These are phyloP conservation scores for Cyprinella venusta DNA, from an alignment of 2,797 vertebrate species.

Conservation along the genomic window DNA sequence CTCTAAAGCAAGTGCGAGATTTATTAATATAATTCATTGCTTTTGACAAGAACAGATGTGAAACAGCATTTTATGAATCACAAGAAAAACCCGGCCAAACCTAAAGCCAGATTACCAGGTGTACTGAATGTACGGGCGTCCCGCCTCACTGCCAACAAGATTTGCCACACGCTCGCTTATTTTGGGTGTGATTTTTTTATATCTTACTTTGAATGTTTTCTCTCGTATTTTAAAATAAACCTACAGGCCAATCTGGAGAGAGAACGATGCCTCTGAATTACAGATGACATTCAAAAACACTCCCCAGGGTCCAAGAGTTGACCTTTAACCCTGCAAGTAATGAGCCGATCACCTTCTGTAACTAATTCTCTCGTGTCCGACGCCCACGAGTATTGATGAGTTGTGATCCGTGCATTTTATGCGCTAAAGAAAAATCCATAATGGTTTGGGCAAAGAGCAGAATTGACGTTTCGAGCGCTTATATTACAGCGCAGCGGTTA, in stretches of 20 bases:
- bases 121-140: conserved; percentile 63
- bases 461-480: conserved; percentile 60
- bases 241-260: neutral
- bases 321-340: conserved; percentile 11
- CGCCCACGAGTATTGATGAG: neutral
- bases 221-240: neutral
- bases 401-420: conserved; percentile 10
- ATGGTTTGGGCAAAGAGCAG: conserved; percentile 42
- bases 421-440: conserved; percentile 51
- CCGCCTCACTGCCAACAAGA: conserved; percentile 58
- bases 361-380: neutral
- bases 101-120: conserved; percentile 61
- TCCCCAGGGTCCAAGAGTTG: neutral
- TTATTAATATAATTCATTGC: conserved; percentile 22
- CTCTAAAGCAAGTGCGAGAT: neutral
- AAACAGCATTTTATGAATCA: conserved; percentile 60
- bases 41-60: conserved; percentile 31
- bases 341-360: conserved; percentile 8
- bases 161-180: conserved; percentile 53
- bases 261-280: neutral
- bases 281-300: neutral
- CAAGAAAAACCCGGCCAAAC: neutral
- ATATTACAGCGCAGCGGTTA: conserved; percentile 56
- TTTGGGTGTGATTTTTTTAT: neutral
- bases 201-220: neutral